Base-by-base conservation (phyloP, 2,888 invertebrate genomes). In the Emmelina monodactyla region DNA sequence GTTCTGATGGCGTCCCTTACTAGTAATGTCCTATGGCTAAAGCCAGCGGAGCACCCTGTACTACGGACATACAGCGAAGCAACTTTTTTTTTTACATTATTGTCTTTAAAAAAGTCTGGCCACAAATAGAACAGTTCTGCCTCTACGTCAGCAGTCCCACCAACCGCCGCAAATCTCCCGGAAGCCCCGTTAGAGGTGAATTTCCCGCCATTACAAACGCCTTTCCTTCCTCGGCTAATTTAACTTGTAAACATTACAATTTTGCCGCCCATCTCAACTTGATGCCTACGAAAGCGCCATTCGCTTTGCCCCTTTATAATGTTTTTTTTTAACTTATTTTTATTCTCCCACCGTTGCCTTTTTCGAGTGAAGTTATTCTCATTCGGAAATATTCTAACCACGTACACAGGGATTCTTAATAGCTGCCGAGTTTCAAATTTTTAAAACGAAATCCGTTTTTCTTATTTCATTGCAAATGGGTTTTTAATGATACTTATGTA, bases 201-300 rank as follows among this genome's bases (percentile, higher is more conserved):
- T 45, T 51, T 45, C 45, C 12, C 53, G 47, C 60, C 60, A 66
- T 69, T 67, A 67, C 66, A 66, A 66, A 67, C 69, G 68, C 68
- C 62, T 65, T 62, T 58, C 53, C 53, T 55, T 57, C 60, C 62
- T 64, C 67, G 61, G 67, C 70, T 70, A 69, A 72, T 72, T 72
- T 71, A 72, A 72, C 72, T 72, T 70, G 72, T 72, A 70, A 72
- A 70, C 71, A 69, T 71, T 68, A 71, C 67, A 67, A 71, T 72
- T 71, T 66, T 69, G 64, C 48, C 63, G 55, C 58, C 65, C 64
- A 67, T 65, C 62, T 61, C 67, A 59, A 60, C 60, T 68, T 67
- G 69, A 68, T 66, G 64, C 62, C 55, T 62, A 59, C 55, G 47
- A 64, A 67, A 68, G 63, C 65, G 64, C 66, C 63, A 66, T 68